These are phyloP conservation scores for Galerucella calmariensis DNA, from an alignment of 2,888 invertebrate genomes.

Conservation along the genomic window DNA sequence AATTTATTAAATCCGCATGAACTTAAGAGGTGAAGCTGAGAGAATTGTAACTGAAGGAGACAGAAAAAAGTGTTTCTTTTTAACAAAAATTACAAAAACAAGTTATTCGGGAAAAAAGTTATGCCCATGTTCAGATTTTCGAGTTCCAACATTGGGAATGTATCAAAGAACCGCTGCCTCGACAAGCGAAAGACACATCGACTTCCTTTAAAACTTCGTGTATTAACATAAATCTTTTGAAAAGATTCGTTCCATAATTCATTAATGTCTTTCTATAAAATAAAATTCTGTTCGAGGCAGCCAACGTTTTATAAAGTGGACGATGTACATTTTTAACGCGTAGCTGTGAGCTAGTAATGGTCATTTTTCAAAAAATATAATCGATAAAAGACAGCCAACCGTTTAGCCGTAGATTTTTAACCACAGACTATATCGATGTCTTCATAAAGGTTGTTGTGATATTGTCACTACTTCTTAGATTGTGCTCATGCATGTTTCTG, in stretches of 20 bases:
- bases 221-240: conserved; percentile 15
- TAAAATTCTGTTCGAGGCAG: conserved; percentile 12
- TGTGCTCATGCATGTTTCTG: too few relatives aligned
- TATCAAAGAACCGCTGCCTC: background rate
- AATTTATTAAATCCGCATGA: background rate
- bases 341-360: background rate
- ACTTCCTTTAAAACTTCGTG: background rate
- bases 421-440: too few relatives aligned
- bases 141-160: background rate
- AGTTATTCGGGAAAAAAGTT: background rate
- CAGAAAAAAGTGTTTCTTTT: too few relatives aligned
- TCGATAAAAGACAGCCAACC: too few relatives aligned
- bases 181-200: conserved; percentile 7
- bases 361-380: too few relatives aligned
- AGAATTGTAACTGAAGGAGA: too few relatives aligned
- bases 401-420: too few relatives aligned
- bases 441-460: too few relatives aligned
- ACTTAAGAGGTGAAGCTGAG: too few relatives aligned
- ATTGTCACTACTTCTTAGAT: too few relatives aligned
- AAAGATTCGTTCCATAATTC: conserved; percentile 15
- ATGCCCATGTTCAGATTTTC: background rate
- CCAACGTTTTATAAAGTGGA: background rate
- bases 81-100: too few relatives aligned
- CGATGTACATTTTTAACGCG: background rate
- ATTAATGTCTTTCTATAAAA: conserved; percentile 11